Evolutionary conservation across 1,140 invertebrate species (phyloP).

Genomic region (Zaprionus vittiger): DNA sequence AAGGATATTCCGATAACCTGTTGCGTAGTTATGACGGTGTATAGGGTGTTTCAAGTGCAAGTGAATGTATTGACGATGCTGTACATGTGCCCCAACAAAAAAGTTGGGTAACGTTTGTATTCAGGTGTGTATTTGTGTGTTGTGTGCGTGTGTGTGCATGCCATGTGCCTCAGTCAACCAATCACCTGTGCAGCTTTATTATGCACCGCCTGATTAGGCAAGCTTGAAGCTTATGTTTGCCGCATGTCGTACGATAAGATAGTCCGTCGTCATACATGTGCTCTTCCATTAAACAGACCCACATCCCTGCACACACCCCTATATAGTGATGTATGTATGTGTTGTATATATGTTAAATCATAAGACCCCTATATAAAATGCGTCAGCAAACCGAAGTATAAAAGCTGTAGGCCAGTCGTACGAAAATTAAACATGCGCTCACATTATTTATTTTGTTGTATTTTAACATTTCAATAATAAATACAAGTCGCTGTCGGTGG

Average conservation of each 20-base stretch:
- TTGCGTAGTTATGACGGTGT: constrained; percentile 21
- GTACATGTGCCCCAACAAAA: constrained; percentile 4
- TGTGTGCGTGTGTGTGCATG: background rate
- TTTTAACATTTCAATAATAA: constrained; percentile 75
- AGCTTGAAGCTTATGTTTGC: constrained; percentile 49
- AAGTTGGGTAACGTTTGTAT: constrained; percentile 35
- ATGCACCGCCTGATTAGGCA: constrained; percentile 52
- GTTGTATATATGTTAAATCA: constrained; percentile 11
- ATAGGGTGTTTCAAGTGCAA: constrained; percentile 18
- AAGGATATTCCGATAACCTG: constrained; percentile 29
- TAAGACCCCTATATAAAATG: constrained; percentile 54
- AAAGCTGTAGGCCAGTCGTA: constrained; percentile 35
- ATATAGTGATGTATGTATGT: constrained; percentile 11
- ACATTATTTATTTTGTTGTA: constrained; percentile 67
- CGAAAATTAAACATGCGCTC: constrained; percentile 54
- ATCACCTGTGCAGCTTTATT: constrained; percentile 45
- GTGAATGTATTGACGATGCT: constrained; percentile 31
- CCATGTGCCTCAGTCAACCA: constrained; percentile 16
- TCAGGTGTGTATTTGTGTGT: background rate
- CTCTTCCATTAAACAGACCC: constrained; percentile 6
- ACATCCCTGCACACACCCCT: constrained; percentile 37
- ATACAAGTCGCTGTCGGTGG: constrained; percentile 28
- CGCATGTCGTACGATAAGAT: constrained; percentile 46
- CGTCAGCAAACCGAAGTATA: constrained; percentile 48
- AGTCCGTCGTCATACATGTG: constrained; percentile 19